Evolutionary conservation across 2,888 invertebrate species (phyloP).

Genomic region (Pammene aurita): DNA sequence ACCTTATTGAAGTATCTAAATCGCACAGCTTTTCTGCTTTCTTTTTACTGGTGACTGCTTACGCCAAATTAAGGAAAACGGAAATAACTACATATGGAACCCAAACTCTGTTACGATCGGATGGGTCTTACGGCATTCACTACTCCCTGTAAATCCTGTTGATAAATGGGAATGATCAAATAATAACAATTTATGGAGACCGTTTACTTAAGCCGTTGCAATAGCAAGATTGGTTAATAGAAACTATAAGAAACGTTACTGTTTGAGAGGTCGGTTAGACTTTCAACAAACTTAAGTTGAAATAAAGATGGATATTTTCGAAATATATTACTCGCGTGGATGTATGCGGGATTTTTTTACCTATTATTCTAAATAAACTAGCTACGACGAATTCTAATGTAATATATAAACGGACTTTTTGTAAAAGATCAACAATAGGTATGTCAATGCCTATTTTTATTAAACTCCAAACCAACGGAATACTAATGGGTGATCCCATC

Average conservation of each 20-base stretch:
- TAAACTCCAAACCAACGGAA: too few species aligned
- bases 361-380: too few species aligned
- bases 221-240: constrained; percentile 10
- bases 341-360: too few species aligned
- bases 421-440: too few species aligned
- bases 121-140: not conserved
- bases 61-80: not conserved
- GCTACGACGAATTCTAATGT: too few species aligned
- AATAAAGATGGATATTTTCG: not conserved
- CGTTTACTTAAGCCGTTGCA: constrained; percentile 12
- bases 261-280: not conserved
- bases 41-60: not conserved
- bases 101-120: not conserved
- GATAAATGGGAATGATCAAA: constrained; percentile 34
- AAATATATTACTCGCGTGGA: not conserved
- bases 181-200: constrained; percentile 36
- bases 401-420: too few species aligned
- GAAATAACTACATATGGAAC: not conserved
- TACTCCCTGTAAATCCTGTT: constrained; percentile 15
- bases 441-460: too few species aligned
- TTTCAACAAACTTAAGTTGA: not conserved
- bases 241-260: not conserved
- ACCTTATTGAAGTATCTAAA: not conserved
- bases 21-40: not conserved
- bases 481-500: too few species aligned